Base-by-base conservation (phyloP, 2,797 vertebrate genomes). In the Champsocephalus esox region DNA sequence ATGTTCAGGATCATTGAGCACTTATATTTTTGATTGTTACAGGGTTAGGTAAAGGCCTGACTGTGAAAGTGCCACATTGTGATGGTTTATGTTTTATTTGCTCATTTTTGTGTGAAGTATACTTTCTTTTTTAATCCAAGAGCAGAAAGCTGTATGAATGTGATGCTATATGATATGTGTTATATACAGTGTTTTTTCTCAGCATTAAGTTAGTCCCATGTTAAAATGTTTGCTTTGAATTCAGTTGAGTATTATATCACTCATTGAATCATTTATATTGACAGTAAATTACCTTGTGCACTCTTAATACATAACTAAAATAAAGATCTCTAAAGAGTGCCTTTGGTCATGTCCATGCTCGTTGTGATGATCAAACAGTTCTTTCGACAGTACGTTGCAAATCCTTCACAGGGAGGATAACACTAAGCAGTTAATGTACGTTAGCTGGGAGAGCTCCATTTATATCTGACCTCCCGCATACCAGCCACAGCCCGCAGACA, bases 111-210 rank as follows among this genome's bases (percentile, higher is more conserved):
- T 63, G 11, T 51, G 4, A 1, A 28, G 4, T 28, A 50, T 54
- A 54, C 10, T 9, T 5, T 64, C 57, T 61, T 48, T 60, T 65
- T 58, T 48, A 66, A 63, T 59, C 61, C 14, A 38, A 67, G 54
- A 79, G 58, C 75, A 61, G 70, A 79, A 52, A 45, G 58, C 68
- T 74, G 66, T 62, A 82, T 69, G 79, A 86, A 86, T 86, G 85
- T 82, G 65, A 59, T 59, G 66, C 38, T 16, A 68, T 28, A 58
- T 56, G 19, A 54, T 21, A 57, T 55, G 45, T 51, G 17, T 9
- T 50, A 56, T 55, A 28, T 57, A 62, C 19, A 50, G 9, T 52
- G 34, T 63, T 66, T 48, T 21, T 66, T 65, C 58, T 16, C 38
- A 66, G 73, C 58, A 73, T 46, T 75, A 83, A 43, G 52, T 72